Conservation (phyloP, 2,113 vertebrate genomes). For the Gadus chalcogrammus region DNA sequence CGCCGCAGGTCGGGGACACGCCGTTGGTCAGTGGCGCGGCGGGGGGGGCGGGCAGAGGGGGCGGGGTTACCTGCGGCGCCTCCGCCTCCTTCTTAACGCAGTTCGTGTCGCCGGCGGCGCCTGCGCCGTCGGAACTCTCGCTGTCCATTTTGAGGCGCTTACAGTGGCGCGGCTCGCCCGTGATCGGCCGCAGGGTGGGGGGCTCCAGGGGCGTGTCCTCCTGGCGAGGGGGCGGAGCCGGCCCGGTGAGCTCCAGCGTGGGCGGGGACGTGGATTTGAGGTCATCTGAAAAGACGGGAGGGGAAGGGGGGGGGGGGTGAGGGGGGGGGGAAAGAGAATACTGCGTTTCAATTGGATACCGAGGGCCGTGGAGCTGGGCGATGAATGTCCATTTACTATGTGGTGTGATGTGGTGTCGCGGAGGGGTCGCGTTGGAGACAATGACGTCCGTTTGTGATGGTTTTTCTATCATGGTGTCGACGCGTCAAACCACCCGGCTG, state of each 20-base stretch:
- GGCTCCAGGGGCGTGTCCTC: constrained; percentile 85
- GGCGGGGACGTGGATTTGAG: constrained; percentile 84
- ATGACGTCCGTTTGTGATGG: constrained; percentile 57
- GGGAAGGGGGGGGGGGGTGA: constrained; percentile 31
- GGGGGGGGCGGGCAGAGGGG: constrained; percentile 45
- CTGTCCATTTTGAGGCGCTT: constrained; percentile 76
- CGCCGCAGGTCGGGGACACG: constrained; percentile 51
- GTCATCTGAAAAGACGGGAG: constrained; percentile 80
- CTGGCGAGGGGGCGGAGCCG: constrained; percentile 80
- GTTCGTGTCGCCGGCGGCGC: constrained; percentile 54
- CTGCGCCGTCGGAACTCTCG: constrained; percentile 69
- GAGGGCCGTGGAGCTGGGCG: not conserved
- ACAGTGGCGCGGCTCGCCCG: constrained; percentile 75
- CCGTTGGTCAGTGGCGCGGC: constrained; percentile 65
- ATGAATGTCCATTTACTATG: constrained; percentile 51
- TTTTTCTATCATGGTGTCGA: constrained; percentile 20
- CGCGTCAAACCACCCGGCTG: too few relatives aligned
- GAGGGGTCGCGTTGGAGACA: constrained; percentile 49
- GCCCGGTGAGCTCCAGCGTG: constrained; percentile 89
- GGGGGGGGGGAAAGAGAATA: constrained; percentile 42
- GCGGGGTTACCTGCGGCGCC: constrained; percentile 53
- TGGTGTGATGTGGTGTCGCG: constrained; percentile 60
- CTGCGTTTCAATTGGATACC: constrained; percentile 1
- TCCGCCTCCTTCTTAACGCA: constrained; percentile 56
- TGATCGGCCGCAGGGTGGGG: constrained; percentile 89